Percentiles rank a stretch among this genome's conserved stretches.
These are phyloP conservation scores for Bombylius major DNA, from an alignment of 2,888 invertebrate species.

Conservation along the genomic window DNA sequence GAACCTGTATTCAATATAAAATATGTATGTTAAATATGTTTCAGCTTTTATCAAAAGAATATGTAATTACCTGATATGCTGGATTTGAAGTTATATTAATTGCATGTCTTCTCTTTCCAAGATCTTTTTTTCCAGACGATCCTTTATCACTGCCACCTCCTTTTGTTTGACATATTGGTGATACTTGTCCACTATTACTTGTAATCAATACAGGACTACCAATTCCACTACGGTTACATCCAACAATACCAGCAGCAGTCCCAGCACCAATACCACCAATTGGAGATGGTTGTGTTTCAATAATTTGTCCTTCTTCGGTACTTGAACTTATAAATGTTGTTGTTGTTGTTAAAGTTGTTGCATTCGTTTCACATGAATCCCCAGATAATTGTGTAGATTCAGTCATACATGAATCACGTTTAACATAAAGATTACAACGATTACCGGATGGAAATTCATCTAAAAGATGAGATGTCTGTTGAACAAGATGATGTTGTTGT, in stretches of 20 bases:
- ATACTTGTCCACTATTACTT: background rate
- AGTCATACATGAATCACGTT: constrained; percentile 34
- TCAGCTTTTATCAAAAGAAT: background rate
- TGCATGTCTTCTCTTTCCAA: constrained; percentile 29
- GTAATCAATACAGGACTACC: background rate
- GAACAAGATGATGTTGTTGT: background rate
- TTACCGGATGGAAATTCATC: constrained; percentile 7
- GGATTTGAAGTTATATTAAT: constrained; percentile 38
- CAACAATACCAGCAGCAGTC: too few relatives aligned
- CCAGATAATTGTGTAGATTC: constrained; percentile 33
- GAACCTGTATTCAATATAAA: constrained; percentile 18
- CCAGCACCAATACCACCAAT: too few relatives aligned
- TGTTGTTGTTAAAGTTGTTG: constrained; percentile 26
- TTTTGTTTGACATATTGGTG: background rate
- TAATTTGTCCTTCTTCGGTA: constrained; percentile 11
- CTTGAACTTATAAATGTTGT: constrained; percentile 28
- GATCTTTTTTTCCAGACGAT: constrained; percentile 1
- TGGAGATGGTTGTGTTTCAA: background rate
- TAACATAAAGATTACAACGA: constrained; percentile 17
- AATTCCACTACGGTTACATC: background rate
- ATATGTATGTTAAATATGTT: background rate
- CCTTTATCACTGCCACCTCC: constrained; percentile 4
- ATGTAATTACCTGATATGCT: constrained; percentile 31
- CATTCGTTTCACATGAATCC: constrained; percentile 30
- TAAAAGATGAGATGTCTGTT: background rate